Percentiles rank a stretch among this genome's conserved stretches.
These are phyloP conservation scores for Hermetia illucens DNA, from an alignment of 1,140 invertebrate species.

Conservation along the genomic window DNA sequence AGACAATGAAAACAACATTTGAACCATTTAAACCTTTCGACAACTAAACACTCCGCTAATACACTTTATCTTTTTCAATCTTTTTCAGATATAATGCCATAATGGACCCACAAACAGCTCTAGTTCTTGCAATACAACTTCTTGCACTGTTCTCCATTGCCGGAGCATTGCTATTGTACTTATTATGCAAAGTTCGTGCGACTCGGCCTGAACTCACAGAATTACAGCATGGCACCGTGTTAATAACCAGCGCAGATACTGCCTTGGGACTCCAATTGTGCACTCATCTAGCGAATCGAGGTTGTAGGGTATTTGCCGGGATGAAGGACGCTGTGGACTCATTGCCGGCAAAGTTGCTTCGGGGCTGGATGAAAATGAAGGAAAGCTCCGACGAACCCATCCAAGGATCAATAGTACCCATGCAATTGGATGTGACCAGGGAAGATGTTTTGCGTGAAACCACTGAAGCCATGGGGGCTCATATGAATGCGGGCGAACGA, in stretches of 20 bases:
- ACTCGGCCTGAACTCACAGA: slow-evolving; percentile 14
- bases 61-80: no score
- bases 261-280: slow-evolving; percentile 47
- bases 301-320: slow-evolving; percentile 63
- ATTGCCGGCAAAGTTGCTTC: slow-evolving; percentile 36
- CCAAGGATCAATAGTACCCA: slow-evolving; percentile 39
- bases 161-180: slow-evolving; percentile 55
- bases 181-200: slow-evolving; percentile 53
- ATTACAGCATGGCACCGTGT: slow-evolving; percentile 35
- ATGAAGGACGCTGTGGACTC: slow-evolving; percentile 39
- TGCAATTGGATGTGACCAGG: slow-evolving; percentile 61
- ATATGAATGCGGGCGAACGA: slow-evolving; percentile 66
- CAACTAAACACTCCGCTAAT: no score
- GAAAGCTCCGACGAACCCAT: slow-evolving; percentile 35
- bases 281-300: slow-evolving; percentile 47
- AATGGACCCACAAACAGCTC: slow-evolving; percentile 64
- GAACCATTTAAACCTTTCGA: no score
- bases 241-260: slow-evolving; percentile 64
- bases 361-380: slow-evolving; percentile 43
- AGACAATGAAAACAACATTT: no score
- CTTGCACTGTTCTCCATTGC: slow-evolving; percentile 63
- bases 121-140: slow-evolving; percentile 60
- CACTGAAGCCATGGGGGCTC: slow-evolving; percentile 56
- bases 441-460: slow-evolving; percentile 66
- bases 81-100: slow-evolving; percentile 23